Conservation (phyloP, 2,888 invertebrate genomes). For the Apotomis capreana region DNA sequence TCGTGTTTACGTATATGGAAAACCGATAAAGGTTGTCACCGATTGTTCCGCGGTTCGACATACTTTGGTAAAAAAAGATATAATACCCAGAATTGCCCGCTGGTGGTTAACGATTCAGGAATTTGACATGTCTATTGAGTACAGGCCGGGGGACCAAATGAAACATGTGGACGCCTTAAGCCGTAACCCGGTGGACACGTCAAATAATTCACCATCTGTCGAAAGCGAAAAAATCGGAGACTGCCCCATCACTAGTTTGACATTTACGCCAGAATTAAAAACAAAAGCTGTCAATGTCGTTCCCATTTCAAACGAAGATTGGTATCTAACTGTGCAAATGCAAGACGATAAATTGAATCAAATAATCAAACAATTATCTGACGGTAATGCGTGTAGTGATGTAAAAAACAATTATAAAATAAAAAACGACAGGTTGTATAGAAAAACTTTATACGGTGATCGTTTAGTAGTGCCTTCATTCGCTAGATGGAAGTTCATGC, state of each 20-base stretch:
- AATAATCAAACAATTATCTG: slow-evolving; percentile 24
- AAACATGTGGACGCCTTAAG: slow-evolving; percentile 2
- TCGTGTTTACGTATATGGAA: slow-evolving; percentile 47
- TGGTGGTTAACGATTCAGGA: slow-evolving; percentile 55
- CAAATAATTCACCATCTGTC: slow-evolving; percentile 41
- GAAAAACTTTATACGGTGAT: slow-evolving; percentile 47
- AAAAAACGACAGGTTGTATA: slow-evolving; percentile 44
- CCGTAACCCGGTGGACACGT: not conserved
- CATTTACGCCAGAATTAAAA: too few relatives aligned
- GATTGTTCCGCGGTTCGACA: slow-evolving; percentile 54
- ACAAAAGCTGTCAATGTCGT: too few relatives aligned
- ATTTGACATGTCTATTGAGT: slow-evolving; percentile 53
- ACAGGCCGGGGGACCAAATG: slow-evolving; percentile 36
- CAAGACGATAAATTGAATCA: slow-evolving; percentile 43
- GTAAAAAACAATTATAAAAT: slow-evolving; percentile 45
- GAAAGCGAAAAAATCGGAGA: too few relatives aligned
- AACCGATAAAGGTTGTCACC: slow-evolving; percentile 45
- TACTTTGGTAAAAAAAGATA: slow-evolving; percentile 50
- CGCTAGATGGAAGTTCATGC: slow-evolving; percentile 52
- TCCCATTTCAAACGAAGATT: slow-evolving; percentile 41
- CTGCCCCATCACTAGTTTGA: too few relatives aligned
- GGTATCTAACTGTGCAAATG: slow-evolving; percentile 47
- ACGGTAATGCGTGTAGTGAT: slow-evolving; percentile 29
- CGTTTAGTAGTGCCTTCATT: slow-evolving; percentile 51
- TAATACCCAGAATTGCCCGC: slow-evolving; percentile 51